These are phyloP conservation scores for Labroides dimidiatus DNA, from an alignment of 2,797 vertebrate genomes.

Conservation along the genomic window DNA sequence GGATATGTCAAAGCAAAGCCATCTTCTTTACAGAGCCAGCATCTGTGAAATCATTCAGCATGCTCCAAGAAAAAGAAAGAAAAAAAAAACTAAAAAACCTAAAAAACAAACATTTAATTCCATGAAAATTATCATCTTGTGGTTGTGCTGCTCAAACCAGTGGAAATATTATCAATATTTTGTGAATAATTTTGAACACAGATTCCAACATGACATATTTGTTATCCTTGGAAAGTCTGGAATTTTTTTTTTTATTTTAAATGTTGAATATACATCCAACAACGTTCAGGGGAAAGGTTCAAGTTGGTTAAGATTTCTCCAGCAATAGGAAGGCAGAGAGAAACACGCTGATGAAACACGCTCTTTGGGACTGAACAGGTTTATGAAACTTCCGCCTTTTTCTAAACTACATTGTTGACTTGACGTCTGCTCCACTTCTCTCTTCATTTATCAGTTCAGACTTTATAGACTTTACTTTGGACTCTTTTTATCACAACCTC, in stretches of 20 bases:
- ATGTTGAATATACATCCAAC: neutral
- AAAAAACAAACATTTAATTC: neutral
- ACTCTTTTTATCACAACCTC: constrained; percentile 21
- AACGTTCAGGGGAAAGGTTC: neutral
- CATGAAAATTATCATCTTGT: neutral
- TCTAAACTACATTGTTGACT: neutral
- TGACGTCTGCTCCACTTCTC: constrained; percentile 13
- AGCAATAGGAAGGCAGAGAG: neutral
- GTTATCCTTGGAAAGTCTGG: neutral
- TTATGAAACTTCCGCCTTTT: neutral
- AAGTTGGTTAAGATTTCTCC: neutral
- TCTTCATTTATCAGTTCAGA: constrained; percentile 39
- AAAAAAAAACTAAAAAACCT: no score
- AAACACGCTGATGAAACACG: neutral
- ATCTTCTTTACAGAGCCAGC: neutral
- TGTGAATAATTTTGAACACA: neutral
- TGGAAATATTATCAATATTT: neutral
- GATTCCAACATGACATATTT: neutral
- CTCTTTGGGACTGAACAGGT: neutral
- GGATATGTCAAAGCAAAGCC: neutral
- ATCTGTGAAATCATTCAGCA: neutral
- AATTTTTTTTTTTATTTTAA: no score
- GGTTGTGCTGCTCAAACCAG: neutral
- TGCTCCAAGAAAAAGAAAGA: no score
- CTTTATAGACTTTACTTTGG: constrained; percentile 60